Evolutionary conservation across 2,113 vertebrate genomes (phyloP).

Genomic region (Muscicapa adusta): DNA sequence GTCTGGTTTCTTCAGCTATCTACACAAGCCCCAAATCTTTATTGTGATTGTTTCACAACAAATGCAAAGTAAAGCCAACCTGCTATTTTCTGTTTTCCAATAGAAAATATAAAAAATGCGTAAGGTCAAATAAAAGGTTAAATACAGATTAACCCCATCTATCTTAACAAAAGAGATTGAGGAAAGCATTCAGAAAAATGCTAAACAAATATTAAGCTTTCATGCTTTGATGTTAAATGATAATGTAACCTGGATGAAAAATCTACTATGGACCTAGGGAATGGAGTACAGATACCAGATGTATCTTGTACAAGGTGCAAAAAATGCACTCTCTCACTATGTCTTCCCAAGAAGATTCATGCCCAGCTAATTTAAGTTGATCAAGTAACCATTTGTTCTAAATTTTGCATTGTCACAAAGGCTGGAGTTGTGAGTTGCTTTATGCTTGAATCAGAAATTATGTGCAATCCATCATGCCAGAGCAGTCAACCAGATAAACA

Average conservation of each 20-base stretch:
- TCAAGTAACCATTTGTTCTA: neutral
- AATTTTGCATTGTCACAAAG: neutral
- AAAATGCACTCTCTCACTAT: neutral
- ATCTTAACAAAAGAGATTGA: neutral
- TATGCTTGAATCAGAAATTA: neutral
- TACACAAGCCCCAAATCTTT: neutral
- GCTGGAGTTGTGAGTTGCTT: neutral
- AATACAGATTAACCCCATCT: neutral
- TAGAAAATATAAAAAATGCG: neutral
- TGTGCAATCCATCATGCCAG: neutral
- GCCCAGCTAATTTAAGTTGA: neutral
- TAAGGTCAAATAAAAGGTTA: neutral
- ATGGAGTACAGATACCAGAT: neutral
- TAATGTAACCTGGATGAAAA: neutral
- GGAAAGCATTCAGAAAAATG: neutral
- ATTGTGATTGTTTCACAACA: neutral
- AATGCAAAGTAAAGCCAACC: neutral
- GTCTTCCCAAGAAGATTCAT: neutral
- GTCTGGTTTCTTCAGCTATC: neutral
- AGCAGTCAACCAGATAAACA: neutral
- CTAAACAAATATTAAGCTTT: neutral
- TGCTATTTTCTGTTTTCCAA: neutral
- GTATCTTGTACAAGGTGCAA: neutral
- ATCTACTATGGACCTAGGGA: neutral
- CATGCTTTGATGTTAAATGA: neutral